Evolutionary conservation across 1,140 invertebrate genomes (phyloP).

Genomic region (Ptiloglossa arizonensis): DNA sequence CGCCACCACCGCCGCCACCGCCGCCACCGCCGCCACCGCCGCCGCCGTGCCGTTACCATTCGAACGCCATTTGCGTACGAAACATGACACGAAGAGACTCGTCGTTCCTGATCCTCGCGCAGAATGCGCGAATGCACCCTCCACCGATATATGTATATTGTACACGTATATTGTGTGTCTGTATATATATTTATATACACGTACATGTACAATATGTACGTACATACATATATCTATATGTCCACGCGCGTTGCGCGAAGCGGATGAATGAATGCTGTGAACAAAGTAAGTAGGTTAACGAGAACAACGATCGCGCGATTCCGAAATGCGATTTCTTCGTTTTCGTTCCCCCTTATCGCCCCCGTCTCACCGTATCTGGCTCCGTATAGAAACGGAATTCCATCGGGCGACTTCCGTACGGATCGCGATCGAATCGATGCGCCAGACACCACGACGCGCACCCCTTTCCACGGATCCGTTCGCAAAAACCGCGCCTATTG

Average conservation of each 20-base stretch:
- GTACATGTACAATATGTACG: neutral
- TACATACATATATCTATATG: neutral
- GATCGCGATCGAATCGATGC: neutral
- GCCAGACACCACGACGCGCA: neutral
- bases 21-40: too few species aligned
- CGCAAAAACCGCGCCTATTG: slow-evolving; percentile 26
- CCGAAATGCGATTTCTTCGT: slow-evolving; percentile 13
- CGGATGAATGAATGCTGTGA: slow-evolving; percentile 42
- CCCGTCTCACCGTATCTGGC: too few species aligned
- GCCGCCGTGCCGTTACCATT: neutral
- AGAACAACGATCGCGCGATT: slow-evolving; percentile 16
- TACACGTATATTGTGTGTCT: too few species aligned
- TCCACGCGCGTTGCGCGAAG: slow-evolving; percentile 6
- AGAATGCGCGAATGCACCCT: neutral
- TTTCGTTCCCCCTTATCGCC: neutral
- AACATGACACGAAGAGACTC: slow-evolving; percentile 1
- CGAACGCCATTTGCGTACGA: slow-evolving; percentile 24
- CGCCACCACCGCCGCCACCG: too few species aligned
- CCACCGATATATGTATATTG: too few species aligned
- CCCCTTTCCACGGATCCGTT: slow-evolving; percentile 4
- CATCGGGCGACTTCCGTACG: neutral
- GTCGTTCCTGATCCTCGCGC: neutral
- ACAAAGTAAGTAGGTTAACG: slow-evolving; percentile 54
- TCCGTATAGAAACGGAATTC: neutral
- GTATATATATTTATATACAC: too few species aligned